Evolutionary conservation across 2,113 vertebrate genomes (phyloP), one percentile per base, ranked within the genome.

Genomic region (Pica pica): DNA sequence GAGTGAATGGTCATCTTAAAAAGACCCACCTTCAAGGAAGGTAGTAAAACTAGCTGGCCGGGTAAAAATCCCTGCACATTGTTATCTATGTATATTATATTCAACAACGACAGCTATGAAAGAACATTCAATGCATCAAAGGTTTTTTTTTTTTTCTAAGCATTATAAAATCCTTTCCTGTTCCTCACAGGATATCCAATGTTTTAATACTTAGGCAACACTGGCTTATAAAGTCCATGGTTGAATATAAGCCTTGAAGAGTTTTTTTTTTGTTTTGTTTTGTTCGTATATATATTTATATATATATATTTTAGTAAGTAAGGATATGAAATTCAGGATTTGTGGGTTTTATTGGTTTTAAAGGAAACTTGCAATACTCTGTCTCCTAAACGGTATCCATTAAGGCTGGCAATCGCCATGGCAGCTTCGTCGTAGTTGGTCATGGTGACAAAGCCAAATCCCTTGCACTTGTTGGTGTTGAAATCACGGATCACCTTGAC

Each of bases 181-280:
- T 99, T 99, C 98, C 98, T 98, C 96, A 98, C 98, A 98, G 98
- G 98, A 98, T 98, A 98, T 98, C 98, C 98, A 98, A 98, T 99
- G 98, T 99, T 98, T 98, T 99, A 99, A 99, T 99, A 99, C 99
- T 99, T 99, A 99, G 99, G 99, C 99, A 99, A 99, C 99, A 98
- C 98, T 99, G 99, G 99, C 99, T 99, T 99, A 99, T 99, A 99
- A 99, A 99, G 99, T 99, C 99, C 99, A 99, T 99, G 99, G 99
- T 99, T 99, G 99, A 99, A 99, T 99, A 99, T 99, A 99, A 99
- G 99, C 99, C 99, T 99, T 98, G 98, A 98, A 98, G 98, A 99
- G 99, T 99, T 99, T 99, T 98, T 98, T 99, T 98, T 98, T 98
- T 41, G 98, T 99, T 98, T 97, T 98, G 98, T 98, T 98, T 97